phyloP scores from a whole-genome alignment of 2,113 vertebrate genomes.

The Poecile atricapillus region DNA sequence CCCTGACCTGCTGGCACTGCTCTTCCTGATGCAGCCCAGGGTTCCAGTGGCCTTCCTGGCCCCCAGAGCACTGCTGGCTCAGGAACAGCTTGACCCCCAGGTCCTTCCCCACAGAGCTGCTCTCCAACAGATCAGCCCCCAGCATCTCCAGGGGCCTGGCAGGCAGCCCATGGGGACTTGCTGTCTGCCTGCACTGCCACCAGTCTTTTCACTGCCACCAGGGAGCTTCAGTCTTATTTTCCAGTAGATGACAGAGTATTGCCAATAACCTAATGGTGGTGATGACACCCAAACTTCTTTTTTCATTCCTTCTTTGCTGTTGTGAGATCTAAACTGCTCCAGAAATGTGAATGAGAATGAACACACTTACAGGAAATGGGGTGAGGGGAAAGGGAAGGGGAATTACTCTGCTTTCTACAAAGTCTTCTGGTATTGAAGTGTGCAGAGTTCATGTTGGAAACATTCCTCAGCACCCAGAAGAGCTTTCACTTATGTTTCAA shows the following conservation, averaged over 20 bases:
- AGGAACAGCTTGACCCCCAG: not conserved
- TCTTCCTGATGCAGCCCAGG: too few species aligned
- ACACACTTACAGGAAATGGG: not conserved
- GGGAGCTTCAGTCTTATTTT: not conserved
- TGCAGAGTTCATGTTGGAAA: not conserved
- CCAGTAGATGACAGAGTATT: not conserved
- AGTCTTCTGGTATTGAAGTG: not conserved
- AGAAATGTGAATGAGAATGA: not conserved
- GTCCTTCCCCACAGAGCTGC: not conserved
- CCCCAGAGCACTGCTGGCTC: not conserved
- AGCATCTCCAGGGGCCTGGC: not conserved
- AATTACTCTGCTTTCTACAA: not conserved
- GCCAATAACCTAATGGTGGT: not conserved
- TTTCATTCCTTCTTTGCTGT: not conserved
- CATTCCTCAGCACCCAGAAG: not conserved
- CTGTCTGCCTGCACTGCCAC: not conserved
- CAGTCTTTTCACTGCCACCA: not conserved
- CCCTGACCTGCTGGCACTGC: not conserved
- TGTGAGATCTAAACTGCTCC: not conserved
- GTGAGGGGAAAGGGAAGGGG: not conserved
- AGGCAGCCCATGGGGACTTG: not conserved
- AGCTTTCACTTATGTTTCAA: not conserved
- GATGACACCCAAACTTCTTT: not conserved
- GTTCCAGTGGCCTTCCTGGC: not conserved
- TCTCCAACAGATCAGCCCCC: not conserved